Evolutionary conservation across 2,113 vertebrate genomes (phyloP).

Genomic region (Dromaius novaehollandiae): DNA sequence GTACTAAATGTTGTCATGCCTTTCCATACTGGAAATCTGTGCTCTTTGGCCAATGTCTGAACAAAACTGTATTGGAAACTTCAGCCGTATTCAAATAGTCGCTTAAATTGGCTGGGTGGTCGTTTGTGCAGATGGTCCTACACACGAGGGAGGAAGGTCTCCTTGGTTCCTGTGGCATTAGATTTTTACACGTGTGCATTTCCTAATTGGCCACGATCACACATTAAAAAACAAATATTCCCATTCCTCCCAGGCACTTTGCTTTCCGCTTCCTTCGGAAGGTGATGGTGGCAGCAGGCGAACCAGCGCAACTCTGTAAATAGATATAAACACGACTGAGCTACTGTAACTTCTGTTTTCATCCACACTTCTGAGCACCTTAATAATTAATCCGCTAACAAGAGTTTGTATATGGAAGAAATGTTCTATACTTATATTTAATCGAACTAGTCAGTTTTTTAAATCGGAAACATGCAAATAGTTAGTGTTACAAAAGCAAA

Average conservation of each 20-base stretch:
- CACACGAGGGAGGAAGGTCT: background rate
- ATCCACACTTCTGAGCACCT: constrained; percentile 66
- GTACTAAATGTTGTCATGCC: background rate
- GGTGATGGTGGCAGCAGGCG: background rate
- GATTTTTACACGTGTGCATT: background rate
- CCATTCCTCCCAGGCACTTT: background rate
- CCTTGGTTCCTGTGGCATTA: background rate
- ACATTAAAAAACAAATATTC: background rate
- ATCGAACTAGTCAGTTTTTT: constrained; percentile 31
- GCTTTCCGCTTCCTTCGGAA: background rate
- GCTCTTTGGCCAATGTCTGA: background rate
- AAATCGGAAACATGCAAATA: constrained; percentile 64
- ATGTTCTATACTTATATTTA: constrained; percentile 55
- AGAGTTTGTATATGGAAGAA: constrained; percentile 52
- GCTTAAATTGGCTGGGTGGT: background rate
- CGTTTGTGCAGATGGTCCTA: background rate
- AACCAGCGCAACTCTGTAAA: background rate
- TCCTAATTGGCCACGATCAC: fast-evolving
- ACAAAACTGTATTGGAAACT: background rate
- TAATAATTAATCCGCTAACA: constrained; percentile 47
- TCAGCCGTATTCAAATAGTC: background rate
- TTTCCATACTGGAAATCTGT: background rate
- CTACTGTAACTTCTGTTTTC: constrained; percentile 14
- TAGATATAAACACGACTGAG: background rate
- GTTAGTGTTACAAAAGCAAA: background rate